phyloP scores from a whole-genome alignment of 1,140 invertebrate species.

The Danaus plexippus region DNA sequence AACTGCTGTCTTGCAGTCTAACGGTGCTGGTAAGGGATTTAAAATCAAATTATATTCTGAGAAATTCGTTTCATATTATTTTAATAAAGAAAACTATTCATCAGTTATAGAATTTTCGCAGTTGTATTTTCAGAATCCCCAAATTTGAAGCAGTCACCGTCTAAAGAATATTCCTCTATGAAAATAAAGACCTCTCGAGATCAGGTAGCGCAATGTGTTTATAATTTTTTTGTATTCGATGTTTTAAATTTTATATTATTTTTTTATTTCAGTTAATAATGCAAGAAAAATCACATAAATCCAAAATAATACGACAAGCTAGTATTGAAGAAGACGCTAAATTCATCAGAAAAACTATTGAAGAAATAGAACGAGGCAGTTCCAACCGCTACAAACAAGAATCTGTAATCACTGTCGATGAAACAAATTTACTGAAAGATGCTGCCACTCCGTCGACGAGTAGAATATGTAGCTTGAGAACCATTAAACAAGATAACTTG shows the following conservation, averaged over 20 bases:
- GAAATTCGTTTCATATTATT: constrained; percentile 2
- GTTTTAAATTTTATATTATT: too few relatives aligned
- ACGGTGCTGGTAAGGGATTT: constrained; percentile 40
- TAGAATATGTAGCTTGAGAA: constrained; percentile 31
- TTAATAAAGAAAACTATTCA: not conserved
- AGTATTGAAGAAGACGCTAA: constrained; percentile 63
- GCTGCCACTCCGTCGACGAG: constrained; percentile 29
- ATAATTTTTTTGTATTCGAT: constrained; percentile 9
- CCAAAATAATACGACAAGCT: constrained; percentile 44
- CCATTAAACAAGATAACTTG: constrained; percentile 30
- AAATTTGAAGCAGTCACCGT: constrained; percentile 18
- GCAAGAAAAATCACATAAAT: constrained; percentile 34
- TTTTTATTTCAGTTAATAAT: constrained; percentile 33
- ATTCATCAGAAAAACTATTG: constrained; percentile 62
- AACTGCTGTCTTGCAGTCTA: constrained; percentile 51
- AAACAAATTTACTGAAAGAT: constrained; percentile 13
- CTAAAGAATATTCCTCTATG: constrained; percentile 30
- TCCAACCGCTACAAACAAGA: constrained; percentile 35
- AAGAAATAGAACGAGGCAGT: constrained; percentile 62
- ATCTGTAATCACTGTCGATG: constrained; percentile 17
- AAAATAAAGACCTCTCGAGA: constrained; percentile 37
- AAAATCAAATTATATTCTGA: constrained; percentile 1
- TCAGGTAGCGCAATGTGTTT: constrained; percentile 39
- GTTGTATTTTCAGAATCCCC: constrained; percentile 49
- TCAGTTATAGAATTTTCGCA: constrained; percentile 21